phyloP scores from a whole-genome alignment of 2,888 invertebrate species.

The Strigamia transsilvanica region DNA sequence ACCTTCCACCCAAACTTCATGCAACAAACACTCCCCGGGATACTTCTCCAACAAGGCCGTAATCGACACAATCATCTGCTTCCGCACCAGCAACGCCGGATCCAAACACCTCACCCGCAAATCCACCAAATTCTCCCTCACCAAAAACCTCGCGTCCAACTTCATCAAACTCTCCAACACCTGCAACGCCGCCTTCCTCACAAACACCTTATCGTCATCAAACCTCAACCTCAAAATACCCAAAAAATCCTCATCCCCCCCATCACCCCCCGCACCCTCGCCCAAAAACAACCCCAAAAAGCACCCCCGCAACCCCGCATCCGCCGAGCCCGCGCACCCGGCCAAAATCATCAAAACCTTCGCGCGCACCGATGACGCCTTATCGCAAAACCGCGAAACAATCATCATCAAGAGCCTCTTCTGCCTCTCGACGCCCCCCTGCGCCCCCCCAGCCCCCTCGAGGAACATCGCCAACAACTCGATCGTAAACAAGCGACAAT shows the following conservation, averaged over 20 bases:
- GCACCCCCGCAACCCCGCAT: background rate
- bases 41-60: constrained; percentile 66
- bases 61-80: constrained; percentile 67
- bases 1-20: constrained; percentile 65
- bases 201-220: constrained; percentile 69
- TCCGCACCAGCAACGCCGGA: constrained; percentile 67
- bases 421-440: background rate
- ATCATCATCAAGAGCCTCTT: constrained; percentile 67
- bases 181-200: constrained; percentile 67
- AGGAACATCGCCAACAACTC: constrained; percentile 67
- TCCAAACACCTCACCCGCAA: constrained; percentile 66
- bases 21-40: constrained; percentile 63
- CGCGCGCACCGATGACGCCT: constrained; percentile 70
- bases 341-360: constrained; percentile 71
- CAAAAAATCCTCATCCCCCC: constrained; percentile 56
- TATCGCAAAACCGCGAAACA: constrained; percentile 69
- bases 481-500: constrained; percentile 66
- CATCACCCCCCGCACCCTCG: constrained; percentile 32
- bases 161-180: constrained; percentile 64
- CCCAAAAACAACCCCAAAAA: constrained; percentile 9
- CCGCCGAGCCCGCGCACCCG: constrained; percentile 64
- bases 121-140: constrained; percentile 58
- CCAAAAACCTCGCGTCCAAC: constrained; percentile 59
- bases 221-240: constrained; percentile 63
- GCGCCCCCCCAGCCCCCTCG: background rate